A percentile compares a stretch with the other conserved stretches of the same genome.
These are phyloP conservation scores for Schizothorax lantsangensis DNA, from an alignment of 2,797 vertebrate genomes.

Conservation along the genomic window DNA sequence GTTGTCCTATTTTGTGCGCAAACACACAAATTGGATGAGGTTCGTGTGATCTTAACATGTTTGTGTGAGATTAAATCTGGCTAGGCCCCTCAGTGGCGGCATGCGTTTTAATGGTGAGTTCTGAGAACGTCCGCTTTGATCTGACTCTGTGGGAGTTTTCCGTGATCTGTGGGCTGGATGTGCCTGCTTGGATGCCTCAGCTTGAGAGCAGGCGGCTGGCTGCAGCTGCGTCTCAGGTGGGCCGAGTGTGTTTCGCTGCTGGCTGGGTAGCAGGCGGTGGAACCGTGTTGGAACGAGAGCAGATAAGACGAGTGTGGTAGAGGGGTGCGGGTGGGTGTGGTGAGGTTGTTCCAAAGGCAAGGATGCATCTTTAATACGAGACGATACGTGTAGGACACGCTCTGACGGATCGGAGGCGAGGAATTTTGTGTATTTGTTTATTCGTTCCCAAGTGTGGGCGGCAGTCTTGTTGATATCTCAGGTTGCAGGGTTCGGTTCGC, in stretches of 20 bases:
- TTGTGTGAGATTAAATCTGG: conserved; percentile 22
- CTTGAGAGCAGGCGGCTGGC: conserved; percentile 20
- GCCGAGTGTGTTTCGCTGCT: conserved; percentile 5
- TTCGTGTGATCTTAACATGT: not conserved
- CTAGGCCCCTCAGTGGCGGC: conserved; percentile 7
- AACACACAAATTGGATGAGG: not conserved
- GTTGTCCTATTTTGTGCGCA: not conserved
- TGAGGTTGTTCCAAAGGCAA: conserved; percentile 28
- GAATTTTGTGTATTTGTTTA: conserved; percentile 28
- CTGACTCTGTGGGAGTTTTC: conserved; percentile 16
- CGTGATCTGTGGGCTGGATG: conserved; percentile 25
- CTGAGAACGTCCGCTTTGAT: conserved; percentile 32
- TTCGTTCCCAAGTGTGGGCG: conserved; percentile 17
- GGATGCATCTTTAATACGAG: not conserved
- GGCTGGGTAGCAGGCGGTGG: conserved; percentile 23
- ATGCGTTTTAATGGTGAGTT: conserved; percentile 39
- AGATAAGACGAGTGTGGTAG: conserved; percentile 10
- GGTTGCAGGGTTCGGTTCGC: conserved; percentile 27
- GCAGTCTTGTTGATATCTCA: conserved; percentile 28
- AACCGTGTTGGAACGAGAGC: conserved; percentile 13
- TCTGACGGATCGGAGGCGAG: conserved; percentile 3
- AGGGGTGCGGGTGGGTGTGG: conserved; percentile 27
- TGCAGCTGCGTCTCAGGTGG: conserved; percentile 41
- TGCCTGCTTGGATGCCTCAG: conserved; percentile 31
- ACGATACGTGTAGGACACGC: conserved; percentile 15